Base-by-base conservation (phyloP, 2,113 vertebrate species). In the Dinomys branickii region DNA sequence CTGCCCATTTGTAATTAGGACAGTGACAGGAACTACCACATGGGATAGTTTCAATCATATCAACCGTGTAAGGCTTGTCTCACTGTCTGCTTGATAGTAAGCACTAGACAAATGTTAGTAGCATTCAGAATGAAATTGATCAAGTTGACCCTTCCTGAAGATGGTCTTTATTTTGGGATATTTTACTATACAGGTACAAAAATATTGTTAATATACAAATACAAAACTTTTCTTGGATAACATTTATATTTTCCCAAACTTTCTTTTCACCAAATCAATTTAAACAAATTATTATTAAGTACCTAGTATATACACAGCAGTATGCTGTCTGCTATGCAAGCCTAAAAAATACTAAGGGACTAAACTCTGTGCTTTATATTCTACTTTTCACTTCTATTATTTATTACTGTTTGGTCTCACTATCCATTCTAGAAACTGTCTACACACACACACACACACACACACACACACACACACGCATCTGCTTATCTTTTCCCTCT, bases 361-460 rank as follows among this genome's bases (percentile, higher is more conserved):
- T 80, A 67, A 90, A 50, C 7, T 88, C 13, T 52, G 2, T n/a
- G 28, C 94, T 96, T 81, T 75, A 16, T 0, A 0, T 8, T 86
- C 33, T 59, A 61, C 16, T 47, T 88, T 81, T 95, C n/a, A 41
- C 50, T 95, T 96, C 35, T 86, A 7, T 65, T 63, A 67, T 58
- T 88, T 83, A 71, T 91, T 67, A 90, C 77, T 94, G 90, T 47
- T 26, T 96, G 97, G 83, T 93, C 71, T 94, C 33, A 83, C 88
- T 91, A 67, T 47, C n/a, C 3, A 28, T 95, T 96, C 47, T 85
- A 89, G 78, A 96, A 77, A 77, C n/a, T 65, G 58, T 26, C 58
- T 94, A 58, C 26, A 71, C 71, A 65, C 22, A 44, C 63, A 84
- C 30, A 38, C 20, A 47, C 44, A 41, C 14, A 35, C 1, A 56